Percentiles rank a stretch among this genome's conserved stretches.
Conservation (phyloP, 2,888 invertebrate genomes). For the Iphiclides podalirius region DNA sequence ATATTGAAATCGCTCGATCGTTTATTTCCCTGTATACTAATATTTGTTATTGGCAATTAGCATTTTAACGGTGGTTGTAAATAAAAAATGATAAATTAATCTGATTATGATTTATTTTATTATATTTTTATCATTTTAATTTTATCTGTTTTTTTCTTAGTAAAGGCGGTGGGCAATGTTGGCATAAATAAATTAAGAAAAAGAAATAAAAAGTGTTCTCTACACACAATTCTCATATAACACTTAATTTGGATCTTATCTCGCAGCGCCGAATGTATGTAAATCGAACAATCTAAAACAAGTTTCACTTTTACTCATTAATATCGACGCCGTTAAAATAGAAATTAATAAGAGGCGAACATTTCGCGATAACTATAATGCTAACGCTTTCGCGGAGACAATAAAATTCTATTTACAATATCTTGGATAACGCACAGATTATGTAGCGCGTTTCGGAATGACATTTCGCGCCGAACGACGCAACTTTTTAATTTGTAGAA, state of each 20-base stretch:
- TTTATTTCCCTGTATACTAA: too few species aligned
- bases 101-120: too few species aligned
- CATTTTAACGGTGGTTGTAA: too few species aligned
- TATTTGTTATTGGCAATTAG: too few species aligned
- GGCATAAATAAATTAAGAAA: too few species aligned
- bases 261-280: background rate
- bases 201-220: too few species aligned
- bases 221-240: too few species aligned
- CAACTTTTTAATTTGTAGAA: slow-evolving; percentile 20
- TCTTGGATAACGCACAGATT: background rate
- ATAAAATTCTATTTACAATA: background rate
- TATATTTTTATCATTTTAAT: too few species aligned
- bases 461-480: slow-evolving; percentile 5
- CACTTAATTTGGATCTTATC: background rate
- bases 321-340: background rate
- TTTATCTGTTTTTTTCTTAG: too few species aligned
- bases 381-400: background rate
- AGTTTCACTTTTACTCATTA: background rate
- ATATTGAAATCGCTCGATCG: too few species aligned
- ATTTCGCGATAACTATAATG: background rate
- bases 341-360: background rate
- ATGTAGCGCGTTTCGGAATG: background rate
- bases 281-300: background rate
- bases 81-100: too few species aligned
- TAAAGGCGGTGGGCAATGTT: too few species aligned